Conservation (phyloP, 2,797 vertebrate species). For the Darevskia mixta region DNA sequence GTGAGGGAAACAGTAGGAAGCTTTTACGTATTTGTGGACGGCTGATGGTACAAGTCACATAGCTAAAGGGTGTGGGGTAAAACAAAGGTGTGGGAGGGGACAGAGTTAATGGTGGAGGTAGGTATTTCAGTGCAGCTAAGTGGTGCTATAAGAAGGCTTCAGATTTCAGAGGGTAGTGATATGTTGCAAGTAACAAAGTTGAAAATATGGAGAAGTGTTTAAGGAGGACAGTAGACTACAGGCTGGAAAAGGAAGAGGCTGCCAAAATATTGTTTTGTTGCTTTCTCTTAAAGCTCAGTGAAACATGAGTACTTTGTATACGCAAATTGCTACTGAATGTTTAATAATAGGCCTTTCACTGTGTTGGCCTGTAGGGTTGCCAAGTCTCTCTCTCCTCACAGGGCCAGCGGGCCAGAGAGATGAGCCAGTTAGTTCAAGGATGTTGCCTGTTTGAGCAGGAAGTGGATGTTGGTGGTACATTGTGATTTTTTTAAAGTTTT, state of each 20-base stretch:
- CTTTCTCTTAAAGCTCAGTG: background rate
- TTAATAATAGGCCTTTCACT: background rate
- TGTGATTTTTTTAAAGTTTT: background rate
- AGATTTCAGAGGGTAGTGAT: background rate
- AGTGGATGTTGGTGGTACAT: background rate
- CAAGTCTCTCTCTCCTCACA: too few relatives aligned
- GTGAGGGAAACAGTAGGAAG: background rate
- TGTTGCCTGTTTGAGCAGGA: background rate
- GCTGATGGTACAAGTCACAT: background rate
- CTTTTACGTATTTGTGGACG: background rate
- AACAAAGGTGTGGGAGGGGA: background rate
- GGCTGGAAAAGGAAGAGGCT: background rate
- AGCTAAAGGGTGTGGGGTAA: background rate
- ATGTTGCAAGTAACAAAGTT: background rate
- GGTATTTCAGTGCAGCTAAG: background rate
- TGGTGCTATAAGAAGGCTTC: background rate
- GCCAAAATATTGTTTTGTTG: background rate
- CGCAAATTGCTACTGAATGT: background rate
- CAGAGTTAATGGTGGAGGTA: background rate
- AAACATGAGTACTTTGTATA: slow-evolving; percentile 3
- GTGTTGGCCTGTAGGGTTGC: background rate
- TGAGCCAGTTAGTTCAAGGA: background rate
- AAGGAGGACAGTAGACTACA: background rate
- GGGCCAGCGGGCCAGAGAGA: too few relatives aligned
- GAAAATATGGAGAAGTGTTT: background rate